Base-by-base conservation (phyloP, 2,113 vertebrate species). In the Globicephala melas region DNA sequence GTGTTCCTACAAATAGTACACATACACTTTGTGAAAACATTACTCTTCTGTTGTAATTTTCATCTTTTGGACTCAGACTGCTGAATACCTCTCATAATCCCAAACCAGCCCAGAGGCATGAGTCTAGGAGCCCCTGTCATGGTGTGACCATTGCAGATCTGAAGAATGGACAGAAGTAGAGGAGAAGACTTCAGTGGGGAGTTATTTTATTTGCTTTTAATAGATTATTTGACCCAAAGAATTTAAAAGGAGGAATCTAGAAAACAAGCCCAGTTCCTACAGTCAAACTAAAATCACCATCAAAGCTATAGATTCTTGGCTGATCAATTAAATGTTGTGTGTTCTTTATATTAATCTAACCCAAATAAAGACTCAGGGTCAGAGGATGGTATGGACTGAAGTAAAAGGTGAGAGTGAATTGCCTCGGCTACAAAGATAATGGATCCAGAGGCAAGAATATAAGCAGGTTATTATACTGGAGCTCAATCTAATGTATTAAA, bases 41-140 rank as follows among this genome's bases (percentile, higher is more conserved):
- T 28, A 11, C 28, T 33, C 6, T 84, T 67, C 55, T 55, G 23
- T 25, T 95, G 28, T 36, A 21, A 63, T 26, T 23, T 53, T 25
- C 36, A 15, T 53, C 8, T 68, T 79, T 84, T 65, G 65, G 15
- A 41, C 1, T 60, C 77, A 44, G 10, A 60, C 14, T 18, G 50
- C 1, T 53, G 23, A 79, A 50, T 60, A 71, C 28, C 36, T 21
- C 18, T 44, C 26, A 18, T 25, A 68, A 28, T 23, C 10, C 17
- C 67, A 68, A 55, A 11, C 17, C 1, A 44, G 13, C 8, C 3
- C 28, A 1, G 1, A 3, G 23, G 4, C 6, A 1, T 3, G 18
- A 17, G 33, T 25, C 8, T 25, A 3, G 10, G 6, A 60, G 12
- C 2, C 15, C 21, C 15, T n/a, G 38, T 0, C 44, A 2, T 1